Evolutionary conservation across 2,888 invertebrate genomes (phyloP), one percentile per base, ranked within the genome.

Genomic region (Neocrepidodera transversa): DNA sequence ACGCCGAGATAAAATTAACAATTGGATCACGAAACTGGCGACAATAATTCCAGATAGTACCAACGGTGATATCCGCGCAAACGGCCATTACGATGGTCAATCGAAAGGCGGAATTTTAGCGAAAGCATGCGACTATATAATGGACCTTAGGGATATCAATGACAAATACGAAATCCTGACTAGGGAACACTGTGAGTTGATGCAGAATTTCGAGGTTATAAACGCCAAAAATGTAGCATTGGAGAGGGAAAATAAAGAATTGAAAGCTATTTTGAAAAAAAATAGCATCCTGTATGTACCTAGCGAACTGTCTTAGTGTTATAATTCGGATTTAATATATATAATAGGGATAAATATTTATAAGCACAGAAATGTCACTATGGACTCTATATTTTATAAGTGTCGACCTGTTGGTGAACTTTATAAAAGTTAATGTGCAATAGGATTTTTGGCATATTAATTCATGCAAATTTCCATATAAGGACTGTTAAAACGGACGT

Each of bases 61-160:
- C 54, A 65, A 72, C 2, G 83, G 85, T 47, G 82, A 82, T 51
- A 82, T 83, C 65, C 88, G 89, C 65, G 88, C 88, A 3, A 84
- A 87, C 18, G 87, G 85, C 49, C 81, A 85, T 43, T 85, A 85
- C 45, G 84, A 85, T 61, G 82, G 80, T 53, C 86, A 92, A 85
- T 96, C 95, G 74, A 97, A 97, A 83, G 96, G 97, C 11, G 95
- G 95, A 56, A 96, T 97, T 70, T 80, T 97, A 69, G 93, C 95
- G 4, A 97, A 95, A 80, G 96, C 97, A 0, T 97, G 95, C 78
- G 96, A 97, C 76, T 93, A 97, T 78, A 96, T 97, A 64, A 85
- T 86, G 56, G 93, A 95, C 72, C 84, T 97, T 66, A 88, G 92
- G 60, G 85, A 87, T 43, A 87, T 88, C 64, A 90, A 93, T 77